Evolutionary conservation across 2,888 invertebrate genomes (phyloP), one percentile per base, ranked within the genome.

Genomic region (Mythimna impura): DNA sequence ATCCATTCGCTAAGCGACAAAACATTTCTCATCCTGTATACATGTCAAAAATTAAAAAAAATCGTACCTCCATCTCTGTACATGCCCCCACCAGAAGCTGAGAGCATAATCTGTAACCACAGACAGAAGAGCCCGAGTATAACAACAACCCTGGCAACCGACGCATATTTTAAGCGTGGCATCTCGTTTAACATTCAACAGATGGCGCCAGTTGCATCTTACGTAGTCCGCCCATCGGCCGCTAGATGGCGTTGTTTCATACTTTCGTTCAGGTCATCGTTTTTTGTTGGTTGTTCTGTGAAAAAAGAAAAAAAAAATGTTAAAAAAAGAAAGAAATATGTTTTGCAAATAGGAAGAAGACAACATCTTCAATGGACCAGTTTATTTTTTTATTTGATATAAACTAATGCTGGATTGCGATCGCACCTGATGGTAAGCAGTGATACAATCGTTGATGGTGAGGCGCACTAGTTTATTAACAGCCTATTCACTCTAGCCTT

Each of bases 101-200:
- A 93, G 73, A 95, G 89, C 94, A 96, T 94, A 72, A 96, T 95
- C 88, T 96, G 96, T 67, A 96, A 87, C 96, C 96, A 96, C 9
- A 96, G 81, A 84, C 94, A 94, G 75, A 96, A 92, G 12, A 96
- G 89, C 47, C 93, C 94, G 67, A 95, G 85, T 68, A 96, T 94
- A 64, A 96, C 93, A 63, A 95, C 86, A 69, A 94, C 90, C 54
- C 96, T 91, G 57, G 95, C 91, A 65, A 95, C 86, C n/a, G 96
- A 92, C 34, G 93, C 94, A 92, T 95, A 96, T 88, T 93, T 94
- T 85, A 96, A 80, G 61, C 96, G 93, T 80, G 96, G 96, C 96
- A 96, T 97, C 95, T 84, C 89, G 86, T 84, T 73, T 82, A 73
- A 86, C 89, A 88, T 66, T 78, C 89, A 65, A 86, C 47, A 87